phyloP scores from a whole-genome alignment of 2,113 vertebrate genomes.

The Anas platyrhynchos region DNA sequence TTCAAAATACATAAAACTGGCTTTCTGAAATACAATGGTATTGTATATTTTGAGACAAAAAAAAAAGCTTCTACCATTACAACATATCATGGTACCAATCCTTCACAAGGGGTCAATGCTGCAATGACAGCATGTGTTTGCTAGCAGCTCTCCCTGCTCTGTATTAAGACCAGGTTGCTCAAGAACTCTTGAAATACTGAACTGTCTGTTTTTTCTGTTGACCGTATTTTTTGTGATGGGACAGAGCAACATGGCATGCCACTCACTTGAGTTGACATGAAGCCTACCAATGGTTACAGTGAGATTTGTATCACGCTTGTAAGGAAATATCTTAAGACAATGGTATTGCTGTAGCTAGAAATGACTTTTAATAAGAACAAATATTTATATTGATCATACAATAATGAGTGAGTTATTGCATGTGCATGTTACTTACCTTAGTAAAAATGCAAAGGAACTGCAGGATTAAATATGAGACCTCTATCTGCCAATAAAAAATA shows the following conservation, averaged over 20 bases:
- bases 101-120: neutral
- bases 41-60: neutral
- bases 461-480: neutral
- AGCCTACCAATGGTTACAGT: neutral
- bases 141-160: neutral
- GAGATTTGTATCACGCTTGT: neutral
- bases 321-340: neutral
- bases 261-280: neutral
- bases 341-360: neutral
- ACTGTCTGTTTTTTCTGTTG: neutral
- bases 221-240: neutral
- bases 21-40: neutral
- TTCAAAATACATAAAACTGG: neutral
- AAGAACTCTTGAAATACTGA: neutral
- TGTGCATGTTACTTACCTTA: fast-evolving
- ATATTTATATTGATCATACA: neutral
- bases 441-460: neutral
- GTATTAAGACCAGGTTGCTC: neutral
- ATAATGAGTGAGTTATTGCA: neutral
- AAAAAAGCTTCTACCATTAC: fast-evolving
- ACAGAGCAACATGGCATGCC: fast-evolving
- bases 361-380: neutral
- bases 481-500: neutral
- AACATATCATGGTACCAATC: too few relatives aligned
- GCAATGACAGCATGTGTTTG: fast-evolving